phyloP scores from a whole-genome alignment of 2,888 invertebrate species.

The Heptascelio sp. region DNA sequence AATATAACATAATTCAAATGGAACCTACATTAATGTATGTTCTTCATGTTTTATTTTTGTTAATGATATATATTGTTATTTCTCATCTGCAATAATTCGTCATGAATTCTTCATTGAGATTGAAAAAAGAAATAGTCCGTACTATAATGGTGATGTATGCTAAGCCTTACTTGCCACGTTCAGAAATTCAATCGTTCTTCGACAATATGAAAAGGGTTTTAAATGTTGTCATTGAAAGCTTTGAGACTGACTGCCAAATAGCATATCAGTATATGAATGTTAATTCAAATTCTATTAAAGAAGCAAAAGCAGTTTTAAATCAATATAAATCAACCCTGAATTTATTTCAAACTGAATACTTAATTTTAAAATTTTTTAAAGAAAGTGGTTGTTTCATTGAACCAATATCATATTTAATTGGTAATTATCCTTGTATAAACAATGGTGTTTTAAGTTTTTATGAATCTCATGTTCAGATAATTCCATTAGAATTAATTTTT shows the following conservation, averaged over 20 bases:
- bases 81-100: too few species aligned
- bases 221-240: too few species aligned
- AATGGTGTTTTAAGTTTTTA: slow-evolving; percentile 17
- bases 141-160: not conserved
- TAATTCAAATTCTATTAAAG: not conserved
- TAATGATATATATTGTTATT: too few species aligned
- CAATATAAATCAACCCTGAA: not conserved
- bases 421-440: slow-evolving; percentile 12
- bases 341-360: slow-evolving; percentile 15
- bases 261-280: too few species aligned
- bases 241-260: too few species aligned
- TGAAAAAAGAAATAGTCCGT: not conserved
- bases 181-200: not conserved
- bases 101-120: too few species aligned
- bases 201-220: too few species aligned
- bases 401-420: slow-evolving; percentile 12
- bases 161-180: not conserved
- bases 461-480: slow-evolving; percentile 22
- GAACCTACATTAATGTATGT: too few species aligned
- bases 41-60: too few species aligned
- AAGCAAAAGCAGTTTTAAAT: not conserved
- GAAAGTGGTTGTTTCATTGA: slow-evolving; percentile 35
- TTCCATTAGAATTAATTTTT: slow-evolving; percentile 38
- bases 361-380: not conserved
- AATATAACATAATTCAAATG: too few species aligned